Percentiles rank a stretch among this genome's conserved stretches.
phyloP scores from a whole-genome alignment of 2,888 invertebrate genomes.

The Heliconius hortense region DNA sequence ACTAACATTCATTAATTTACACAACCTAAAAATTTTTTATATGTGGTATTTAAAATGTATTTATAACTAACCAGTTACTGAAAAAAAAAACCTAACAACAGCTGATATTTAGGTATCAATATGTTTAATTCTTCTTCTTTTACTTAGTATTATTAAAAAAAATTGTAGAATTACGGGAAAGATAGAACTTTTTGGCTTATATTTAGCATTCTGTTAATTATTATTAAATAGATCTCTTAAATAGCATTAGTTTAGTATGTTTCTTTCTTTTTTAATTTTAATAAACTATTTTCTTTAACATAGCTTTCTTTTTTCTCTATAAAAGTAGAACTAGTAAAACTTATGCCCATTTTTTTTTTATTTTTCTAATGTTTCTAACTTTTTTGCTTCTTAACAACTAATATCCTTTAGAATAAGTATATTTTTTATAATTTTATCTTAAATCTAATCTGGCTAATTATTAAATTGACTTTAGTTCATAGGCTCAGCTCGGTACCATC shows the following conservation, averaged over 20 bases:
- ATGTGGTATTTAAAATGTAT: slow-evolving; percentile 20
- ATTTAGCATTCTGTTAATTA: background rate
- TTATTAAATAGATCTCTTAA: background rate
- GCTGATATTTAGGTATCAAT: slow-evolving; percentile 6
- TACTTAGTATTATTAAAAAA: slow-evolving; percentile 1
- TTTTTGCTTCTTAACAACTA: background rate
- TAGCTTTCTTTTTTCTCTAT: background rate
- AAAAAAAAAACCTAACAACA: background rate
- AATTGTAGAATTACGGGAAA: background rate
- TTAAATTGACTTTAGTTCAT: slow-evolving; percentile 1
- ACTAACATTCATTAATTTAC: slow-evolving; percentile 40
- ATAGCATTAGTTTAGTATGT: background rate
- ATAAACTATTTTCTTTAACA: background rate
- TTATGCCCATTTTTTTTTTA: background rate
- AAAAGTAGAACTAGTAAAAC: background rate
- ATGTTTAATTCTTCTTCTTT: background rate
- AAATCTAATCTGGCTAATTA: background rate
- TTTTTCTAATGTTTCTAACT: background rate
- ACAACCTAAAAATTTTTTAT: slow-evolving; percentile 43
- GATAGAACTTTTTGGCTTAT: background rate
- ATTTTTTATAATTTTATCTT: background rate
- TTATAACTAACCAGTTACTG: slow-evolving; percentile 4
- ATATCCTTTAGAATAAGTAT: background rate
- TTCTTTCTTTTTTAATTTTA: background rate
- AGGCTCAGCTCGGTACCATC: slow-evolving; percentile 21